Base-by-base conservation (phyloP, 2,888 invertebrate genomes). In the Platycnemis pennipes region DNA sequence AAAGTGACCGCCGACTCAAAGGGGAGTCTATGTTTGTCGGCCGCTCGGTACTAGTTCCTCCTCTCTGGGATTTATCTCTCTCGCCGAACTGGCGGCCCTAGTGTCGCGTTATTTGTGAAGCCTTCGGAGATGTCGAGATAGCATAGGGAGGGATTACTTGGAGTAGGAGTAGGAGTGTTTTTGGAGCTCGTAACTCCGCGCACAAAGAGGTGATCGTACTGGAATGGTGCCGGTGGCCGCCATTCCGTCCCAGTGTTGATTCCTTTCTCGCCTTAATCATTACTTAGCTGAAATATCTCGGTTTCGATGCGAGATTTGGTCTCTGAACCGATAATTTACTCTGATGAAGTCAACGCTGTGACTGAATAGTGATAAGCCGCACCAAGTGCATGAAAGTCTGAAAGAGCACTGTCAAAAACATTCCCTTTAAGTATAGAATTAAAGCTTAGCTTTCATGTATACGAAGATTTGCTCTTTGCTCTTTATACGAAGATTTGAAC, bases 11-110 rank as follows among this genome's bases (percentile, higher is more conserved):
- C 56, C 56, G 42, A 42, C 56, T 63, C 56, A 42, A 37, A 44
- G 56, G 56, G 53, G 56, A 89, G 89, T 37, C 31, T 31, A 77
- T 77, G 77, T 77, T 77, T 77, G 77, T 37, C 77, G 77, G 77
- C 77, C 5, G 37, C 11, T 77, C 13, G 31, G 37, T 77, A 26
- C 77, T 11, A 37, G 77, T 26, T 37, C 16, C 31, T 31, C 77
- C 31, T 77, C n/a, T 77, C 77, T 16, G 13, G 77, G 37, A 37
- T 77, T 77, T 77, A 37, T 77, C 77, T 77, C 31, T n/a, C 77
- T 37, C 37, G 53, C 1, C 37, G 77, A 13, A 11, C 16, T 11
- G 13, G 11, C 77, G 13, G 31, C 8, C 77, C 31, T 37, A 77
- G 77, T 77, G 77, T 77, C 31, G 77, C 77, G 37, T 26, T 77